A percentile compares a stretch with the other conserved stretches of the same genome.
phyloP scores from a whole-genome alignment of 2,113 vertebrate species.

The Python bivittatus region DNA sequence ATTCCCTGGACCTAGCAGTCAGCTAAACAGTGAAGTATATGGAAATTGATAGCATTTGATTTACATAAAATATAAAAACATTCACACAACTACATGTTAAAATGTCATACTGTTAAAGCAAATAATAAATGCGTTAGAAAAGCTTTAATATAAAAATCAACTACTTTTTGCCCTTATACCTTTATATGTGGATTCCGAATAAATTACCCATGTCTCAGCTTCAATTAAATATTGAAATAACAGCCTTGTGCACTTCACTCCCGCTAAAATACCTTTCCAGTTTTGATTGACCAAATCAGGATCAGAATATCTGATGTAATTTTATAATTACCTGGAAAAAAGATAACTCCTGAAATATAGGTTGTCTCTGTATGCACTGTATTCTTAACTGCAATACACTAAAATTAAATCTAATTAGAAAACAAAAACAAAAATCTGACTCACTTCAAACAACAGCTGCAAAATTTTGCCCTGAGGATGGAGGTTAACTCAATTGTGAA shows the following conservation, averaged over 20 bases:
- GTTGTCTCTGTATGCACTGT: background rate
- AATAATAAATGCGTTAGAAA: conserved; percentile 45
- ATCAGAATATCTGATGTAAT: background rate
- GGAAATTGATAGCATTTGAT: conserved; percentile 21
- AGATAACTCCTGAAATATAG: conserved; percentile 35
- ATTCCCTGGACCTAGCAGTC: conserved; percentile 12
- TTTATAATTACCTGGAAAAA: conserved; percentile 45
- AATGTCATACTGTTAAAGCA: conserved; percentile 28
- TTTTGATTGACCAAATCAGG: background rate
- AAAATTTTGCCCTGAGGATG: conserved; percentile 54
- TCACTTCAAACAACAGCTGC: conserved; percentile 55
- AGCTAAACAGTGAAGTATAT: conserved; percentile 13
- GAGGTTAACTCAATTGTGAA: conserved; percentile 60
- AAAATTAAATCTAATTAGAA: conserved; percentile 58
- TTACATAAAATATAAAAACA: conserved; percentile 24
- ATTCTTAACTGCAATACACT: conserved; percentile 36
- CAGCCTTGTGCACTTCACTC: background rate
- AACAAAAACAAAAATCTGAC: conserved; percentile 45
- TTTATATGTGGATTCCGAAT: conserved; percentile 49
- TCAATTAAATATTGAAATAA: conserved; percentile 44
- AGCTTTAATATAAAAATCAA: conserved; percentile 37
- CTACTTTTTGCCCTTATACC: conserved; percentile 3
- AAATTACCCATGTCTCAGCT: background rate
- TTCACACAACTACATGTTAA: conserved; percentile 10
- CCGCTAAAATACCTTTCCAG: background rate